Evolutionary conservation across 2,113 vertebrate genomes (phyloP), one percentile per base, ranked within the genome.

Genomic region (Charadrius vociferus): DNA sequence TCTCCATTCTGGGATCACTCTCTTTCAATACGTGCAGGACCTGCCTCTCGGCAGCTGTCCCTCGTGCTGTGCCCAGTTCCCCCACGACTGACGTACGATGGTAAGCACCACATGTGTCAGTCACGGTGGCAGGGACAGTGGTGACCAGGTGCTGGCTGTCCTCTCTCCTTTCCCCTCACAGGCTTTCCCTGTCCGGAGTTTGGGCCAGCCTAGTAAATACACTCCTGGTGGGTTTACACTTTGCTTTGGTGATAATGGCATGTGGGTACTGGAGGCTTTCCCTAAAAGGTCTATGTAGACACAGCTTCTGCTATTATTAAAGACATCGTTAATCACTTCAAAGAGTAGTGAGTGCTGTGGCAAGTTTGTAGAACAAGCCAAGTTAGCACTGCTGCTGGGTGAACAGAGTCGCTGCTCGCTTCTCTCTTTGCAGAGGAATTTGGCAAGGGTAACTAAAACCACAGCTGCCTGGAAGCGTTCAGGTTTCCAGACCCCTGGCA

Each of bases 401-500:
- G 83, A 97, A 24, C 47, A 50, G 56, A 65, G 67, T 77, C 10
- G 0, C 92, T 92, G 83, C 91, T 88, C 17, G 30, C 67, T 94
- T 52, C 68, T 85, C 63, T 81, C 63, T 72, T 66, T 82, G 79
- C 81, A 86, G 2, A 86, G 75, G 95, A 88, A 92, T 90, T 97
- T 95, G 92, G 97, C 93, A 96, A 59, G 37, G 63, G 52, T 87
- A 27, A 20, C 62, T 56, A 14, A 85, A 61, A 56, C 86, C 45
- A 6, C 66, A 85, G 93, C 96, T 95, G 95, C 88, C 83, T 95
- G 81, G 73, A 79, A 89, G 89, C 4, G 26, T 34, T 94, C 13
- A 0, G 62, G 32, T 95, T 95, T 89, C 81, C 93, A 95, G 95
- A 94, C 83, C 93, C 90, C 89, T 94, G 96, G 96, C 94, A 91